Evolutionary conservation across 2,888 invertebrate species (phyloP), one percentile per base, ranked within the genome.

Genomic region (Tetropium fuscum): DNA sequence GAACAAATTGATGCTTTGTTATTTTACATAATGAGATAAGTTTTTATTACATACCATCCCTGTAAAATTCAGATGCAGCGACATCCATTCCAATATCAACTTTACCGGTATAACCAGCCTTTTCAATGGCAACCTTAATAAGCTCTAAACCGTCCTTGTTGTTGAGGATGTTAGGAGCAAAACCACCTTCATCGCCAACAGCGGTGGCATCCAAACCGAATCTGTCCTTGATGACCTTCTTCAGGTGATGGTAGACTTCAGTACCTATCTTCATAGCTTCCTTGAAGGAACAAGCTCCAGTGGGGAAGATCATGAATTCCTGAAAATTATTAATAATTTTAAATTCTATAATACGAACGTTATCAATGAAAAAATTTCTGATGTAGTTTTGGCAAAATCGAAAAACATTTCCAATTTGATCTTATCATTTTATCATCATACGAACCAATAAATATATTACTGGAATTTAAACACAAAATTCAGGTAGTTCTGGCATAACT

Each of bases 1-100:
- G n/a, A n/a, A n/a, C n/a, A n/a, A n/a, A n/a, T n/a, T n/a, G n/a
- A n/a, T n/a, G n/a, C n/a, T n/a, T 27, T 27, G 7, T 27, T 27
- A 27, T 27, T 27, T 27, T 27, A 2, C 2, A 27, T 4, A 27
- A n/a, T 2, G 27, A 27, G 7, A 2, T 6, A 2, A 27, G n/a
- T 27, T 11, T 15, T 15, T 7, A 13, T 80, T 80, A n/a, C n/a
- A n/a, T n/a, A 73, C 84, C 84, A 38, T 90, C 86, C 83, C 93
- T 94, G 87, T 86, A 93, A 87, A 99, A 98, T 83, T 99, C 98
- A 0, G 98, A 98, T 1, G 99, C 98, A 49, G 99, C 99, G 32
- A 98, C 96, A 83, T 99, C 99, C 98, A 99, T 98, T 58, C 97
- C 98, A 77, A 99, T 98, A 78, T 97, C 93, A 74, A 99, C 87